Percentiles rank a stretch among this genome's conserved stretches.
These are phyloP conservation scores for Drosophila phalerata DNA, from an alignment of 2,888 invertebrate species.

Conservation along the genomic window DNA sequence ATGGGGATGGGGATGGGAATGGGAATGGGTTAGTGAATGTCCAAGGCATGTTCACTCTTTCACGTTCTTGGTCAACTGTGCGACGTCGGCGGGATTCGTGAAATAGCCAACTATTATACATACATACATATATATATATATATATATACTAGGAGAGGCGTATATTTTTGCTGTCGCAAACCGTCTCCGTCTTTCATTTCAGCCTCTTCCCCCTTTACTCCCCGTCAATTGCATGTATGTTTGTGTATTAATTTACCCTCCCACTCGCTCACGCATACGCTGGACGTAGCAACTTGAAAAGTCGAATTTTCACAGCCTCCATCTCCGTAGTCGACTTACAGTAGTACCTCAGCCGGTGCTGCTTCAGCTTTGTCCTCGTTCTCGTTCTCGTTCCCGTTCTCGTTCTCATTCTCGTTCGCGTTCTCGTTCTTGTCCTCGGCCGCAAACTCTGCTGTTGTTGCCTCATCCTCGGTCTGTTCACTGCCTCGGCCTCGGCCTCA, in stretches of 20 bases:
- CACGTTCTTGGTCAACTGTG: conserved; percentile 68
- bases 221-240: conserved; percentile 58
- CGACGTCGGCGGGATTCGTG: conserved; percentile 71
- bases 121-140: conserved; percentile 19
- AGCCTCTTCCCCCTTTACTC: conserved; percentile 9
- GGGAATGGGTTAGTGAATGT: conserved; percentile 41
- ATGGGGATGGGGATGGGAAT: background rate
- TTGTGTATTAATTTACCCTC: conserved; percentile 77
- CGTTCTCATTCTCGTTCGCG: background rate
- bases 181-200: conserved; percentile 56
- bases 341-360: conserved; percentile 61
- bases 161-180: conserved; percentile 69
- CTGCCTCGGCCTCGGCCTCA: conserved; percentile 30
- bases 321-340: conserved; percentile 63
- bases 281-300: conserved; percentile 72
- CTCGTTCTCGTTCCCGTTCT: background rate
- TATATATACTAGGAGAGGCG: conserved; percentile 38
- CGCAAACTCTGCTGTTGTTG: conserved; percentile 19
- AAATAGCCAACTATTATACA: conserved; percentile 76
- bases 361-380: conserved; percentile 10
- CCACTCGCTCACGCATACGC: conserved; percentile 59
- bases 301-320: conserved; percentile 77
- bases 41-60: conserved; percentile 57
- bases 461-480: conserved; percentile 10
- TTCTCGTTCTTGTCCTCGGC: background rate